Base-by-base conservation (phyloP, 2,797 vertebrate species). In the Hydrocynus forskahlii region DNA sequence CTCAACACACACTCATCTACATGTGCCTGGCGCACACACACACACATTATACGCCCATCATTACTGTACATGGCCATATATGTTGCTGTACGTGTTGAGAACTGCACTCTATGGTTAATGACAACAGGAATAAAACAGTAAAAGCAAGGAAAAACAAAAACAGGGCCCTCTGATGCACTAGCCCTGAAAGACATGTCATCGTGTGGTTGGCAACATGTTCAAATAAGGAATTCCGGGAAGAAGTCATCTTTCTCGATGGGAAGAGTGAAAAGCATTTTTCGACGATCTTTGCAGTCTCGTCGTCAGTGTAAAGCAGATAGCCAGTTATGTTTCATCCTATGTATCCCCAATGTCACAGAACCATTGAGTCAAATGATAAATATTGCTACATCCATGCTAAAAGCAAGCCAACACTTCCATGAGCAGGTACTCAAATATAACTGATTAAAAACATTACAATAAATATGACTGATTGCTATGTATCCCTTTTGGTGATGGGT, bases 91-190 rank as follows among this genome's bases (percentile, higher is more conserved):
- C 80, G 70, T 73, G 25, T 40, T 9, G 54, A 75, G 4, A 45
- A 66, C 80, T 67, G 29, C 83, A 87, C 52, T 86, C 74, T 85
- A 25, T 79, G 82, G 81, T 79, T 85, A 85, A 77, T 86, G 64
- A 76, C n/a, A 23, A 21, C 19, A 29, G 14, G 9, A 23, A 75
- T 73, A 80, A 80, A 43, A 75, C 7, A 64, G 78, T 54, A 75
- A 82, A 66, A 67, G 71, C 17, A 14, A 75, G 72, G 4, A 16
- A 75, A 60, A 68, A 62, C 21, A 52, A 62, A 70, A 14, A 23
- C 17, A 55, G 66, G 55, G 79, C 59, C 35, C 35, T 87, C 92
- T 92, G 92, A 91, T 91, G 87, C 87, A 8, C 19, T 17, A 38
- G 17, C n/a, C 38, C 64, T 67, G 17, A 10, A 45, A 21, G 38